Base-by-base conservation (phyloP, 2,888 invertebrate genomes). In the Eupithecia tripunctaria region DNA sequence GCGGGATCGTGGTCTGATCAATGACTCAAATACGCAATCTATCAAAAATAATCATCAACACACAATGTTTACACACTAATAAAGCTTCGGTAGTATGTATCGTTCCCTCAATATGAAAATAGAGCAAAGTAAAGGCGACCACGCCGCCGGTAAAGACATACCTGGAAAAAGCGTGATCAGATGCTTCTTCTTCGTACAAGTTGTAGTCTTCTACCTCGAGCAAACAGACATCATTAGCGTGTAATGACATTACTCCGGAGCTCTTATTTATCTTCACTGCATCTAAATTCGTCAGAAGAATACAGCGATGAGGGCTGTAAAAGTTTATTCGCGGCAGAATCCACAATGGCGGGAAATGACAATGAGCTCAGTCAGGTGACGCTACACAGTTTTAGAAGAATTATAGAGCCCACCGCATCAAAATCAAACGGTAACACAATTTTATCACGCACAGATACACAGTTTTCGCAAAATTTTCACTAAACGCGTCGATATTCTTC, bases 261-360 rank as follows among this genome's bases (percentile, higher is more conserved):
- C 86, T 85, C 84, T 86, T 85, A 68, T 83, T 84, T 82, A 89
- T 81, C 79, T 81, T 84, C 84, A 87, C 84, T 82, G 86, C 91
- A 92, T 92, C 81, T 85, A 92, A 87, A 85, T 79, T 68, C 41
- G 78, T 82, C 76, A 74, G 75, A 75, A 81, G 76, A 82, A 78
- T 81, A 85, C 87, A 86, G 83, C 82, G 80, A 76, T 82, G 83
- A 74, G n/a, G 14, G 36, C 38, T 64, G 78, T 68, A 80, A 83
- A 85, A 85, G 77, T 86, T 86, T 83, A 85, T 86, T 72, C 76
- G 75, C 78, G 76, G 86, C 88, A 89, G 89, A 85, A 88, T 85
- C 92, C 93, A 94, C 94, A 95, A 95, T 95, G 94, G 94, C 94
- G 94, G 94, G 94, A 95, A 95, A 95, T 94, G 94, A 94, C 94